phyloP scores from a whole-genome alignment of 2,888 invertebrate species.

The Eupithecia subumbrata region DNA sequence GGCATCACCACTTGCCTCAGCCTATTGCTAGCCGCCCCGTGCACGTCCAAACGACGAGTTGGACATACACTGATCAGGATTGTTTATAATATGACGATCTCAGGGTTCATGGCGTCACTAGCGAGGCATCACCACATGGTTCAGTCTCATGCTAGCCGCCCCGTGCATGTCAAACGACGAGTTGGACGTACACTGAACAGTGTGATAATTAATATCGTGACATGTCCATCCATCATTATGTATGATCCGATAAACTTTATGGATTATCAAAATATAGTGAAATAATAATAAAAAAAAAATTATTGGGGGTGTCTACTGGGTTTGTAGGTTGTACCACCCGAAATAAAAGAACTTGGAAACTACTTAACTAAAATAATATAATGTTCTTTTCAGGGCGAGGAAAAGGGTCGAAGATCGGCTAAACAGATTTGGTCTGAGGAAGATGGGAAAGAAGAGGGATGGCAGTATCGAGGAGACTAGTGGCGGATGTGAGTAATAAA shows the following conservation, averaged over 20 bases:
- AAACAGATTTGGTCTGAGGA: slow-evolving; percentile 91
- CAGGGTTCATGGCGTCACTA: slow-evolving; percentile 80
- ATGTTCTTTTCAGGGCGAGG: slow-evolving; percentile 86
- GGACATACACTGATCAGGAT: slow-evolving; percentile 45
- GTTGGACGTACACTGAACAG: slow-evolving; percentile 65
- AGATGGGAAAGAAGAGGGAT: slow-evolving; percentile 94
- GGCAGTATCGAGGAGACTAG: slow-evolving; percentile 94
- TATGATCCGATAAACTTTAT: no score
- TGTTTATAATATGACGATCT: slow-evolving; percentile 63
- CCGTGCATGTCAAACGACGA: slow-evolving; percentile 69
- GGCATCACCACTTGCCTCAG: slow-evolving; percentile 60
- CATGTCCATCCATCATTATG: no score
- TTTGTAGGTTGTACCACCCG: background rate
- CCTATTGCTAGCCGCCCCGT: slow-evolving; percentile 64
- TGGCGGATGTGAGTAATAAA: slow-evolving; percentile 86
- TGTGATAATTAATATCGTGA: background rate
- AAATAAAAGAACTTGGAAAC: background rate
- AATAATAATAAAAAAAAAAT: no score
- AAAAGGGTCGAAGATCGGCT: slow-evolving; percentile 95
- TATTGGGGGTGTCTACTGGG: no score
- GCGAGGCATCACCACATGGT: slow-evolving; percentile 68
- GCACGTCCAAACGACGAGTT: slow-evolving; percentile 70
- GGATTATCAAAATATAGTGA: no score
- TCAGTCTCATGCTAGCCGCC: slow-evolving; percentile 60
- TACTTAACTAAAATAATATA: background rate